A percentile compares a stretch with the other conserved stretches of the same genome.
phyloP scores from a whole-genome alignment of 2,797 vertebrate genomes.

The Rhabdophis nuchalis region DNA sequence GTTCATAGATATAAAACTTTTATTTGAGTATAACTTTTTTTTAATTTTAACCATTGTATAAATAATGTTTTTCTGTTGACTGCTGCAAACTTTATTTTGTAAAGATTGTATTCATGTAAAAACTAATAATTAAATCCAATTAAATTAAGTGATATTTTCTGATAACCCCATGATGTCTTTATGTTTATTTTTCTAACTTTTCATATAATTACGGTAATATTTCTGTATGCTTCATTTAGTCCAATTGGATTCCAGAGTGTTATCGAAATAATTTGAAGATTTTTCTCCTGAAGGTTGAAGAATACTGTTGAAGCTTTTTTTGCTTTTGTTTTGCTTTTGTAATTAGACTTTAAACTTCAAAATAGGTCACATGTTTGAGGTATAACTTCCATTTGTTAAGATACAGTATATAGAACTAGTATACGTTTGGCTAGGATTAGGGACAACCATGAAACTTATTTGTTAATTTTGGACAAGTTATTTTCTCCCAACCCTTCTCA shows the following conservation, averaged over 20 bases:
- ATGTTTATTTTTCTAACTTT: too few species aligned
- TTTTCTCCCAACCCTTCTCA: not conserved
- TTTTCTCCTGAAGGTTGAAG: not conserved
- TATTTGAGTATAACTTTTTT: not conserved
- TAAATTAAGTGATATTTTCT: not conserved
- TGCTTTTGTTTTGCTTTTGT: not conserved
- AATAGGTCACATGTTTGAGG: not conserved
- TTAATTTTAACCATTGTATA: not conserved
- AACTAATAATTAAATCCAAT: not conserved
- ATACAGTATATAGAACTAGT: not conserved
- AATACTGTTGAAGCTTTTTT: not conserved
- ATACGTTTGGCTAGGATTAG: not conserved
- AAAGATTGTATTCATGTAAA: not conserved
- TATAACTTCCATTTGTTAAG: not conserved
- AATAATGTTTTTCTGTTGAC: not conserved
- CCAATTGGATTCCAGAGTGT: not conserved
- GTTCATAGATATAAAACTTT: not conserved
- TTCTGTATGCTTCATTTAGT: not conserved
- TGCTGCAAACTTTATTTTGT: not conserved
- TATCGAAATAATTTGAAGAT: not conserved
- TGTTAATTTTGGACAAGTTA: not conserved
- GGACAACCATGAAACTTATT: not conserved
- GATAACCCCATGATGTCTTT: not conserved
- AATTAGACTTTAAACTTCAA: not conserved
- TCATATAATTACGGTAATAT: not conserved